phyloP scores from a whole-genome alignment of 64 coral and sea anemone species.

The Actinia equina region DNA sequence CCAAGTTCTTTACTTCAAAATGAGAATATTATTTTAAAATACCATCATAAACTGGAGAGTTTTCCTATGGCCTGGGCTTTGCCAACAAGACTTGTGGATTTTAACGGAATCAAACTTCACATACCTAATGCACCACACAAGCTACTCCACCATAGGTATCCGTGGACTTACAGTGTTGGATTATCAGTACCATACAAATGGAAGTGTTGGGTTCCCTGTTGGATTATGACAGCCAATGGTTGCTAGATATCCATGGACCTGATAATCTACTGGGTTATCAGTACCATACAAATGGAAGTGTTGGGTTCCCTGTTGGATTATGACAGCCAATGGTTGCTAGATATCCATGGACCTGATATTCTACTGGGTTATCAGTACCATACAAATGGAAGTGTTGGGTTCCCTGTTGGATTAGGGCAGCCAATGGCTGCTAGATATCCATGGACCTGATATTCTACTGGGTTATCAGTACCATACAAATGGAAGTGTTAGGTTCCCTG shows the following conservation, averaged over 20 bases:
- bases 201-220: slow-evolving; percentile 92
- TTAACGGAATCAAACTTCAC: slow-evolving; percentile 57
- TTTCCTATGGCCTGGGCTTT: slow-evolving; percentile 58
- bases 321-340: slow-evolving; percentile 32
- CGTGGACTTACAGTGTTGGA: slow-evolving; percentile 53
- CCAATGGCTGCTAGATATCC: no score
- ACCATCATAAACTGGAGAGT: slow-evolving; percentile 51
- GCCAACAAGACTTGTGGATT: slow-evolving; percentile 59
- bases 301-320: slow-evolving; percentile 63
- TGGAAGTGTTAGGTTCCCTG: no score
- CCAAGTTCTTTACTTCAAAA: slow-evolving; percentile 43
- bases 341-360: slow-evolving; percentile 38
- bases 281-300: slow-evolving; percentile 89
- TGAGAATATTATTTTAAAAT: slow-evolving; percentile 54
- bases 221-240: slow-evolving; percentile 34
- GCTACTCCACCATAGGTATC: slow-evolving; percentile 60
- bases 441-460: no score
- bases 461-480: no score
- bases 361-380: neutral
- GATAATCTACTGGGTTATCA: slow-evolving; percentile 53
- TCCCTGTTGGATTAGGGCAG: neutral
- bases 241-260: slow-evolving; percentile 66
- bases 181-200: slow-evolving; percentile 79
- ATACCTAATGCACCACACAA: slow-evolving; percentile 52
- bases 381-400: slow-evolving; percentile 29